These are phyloP conservation scores for Eucera pruinosa DNA, from an alignment of 2,888 invertebrate species.

Conservation along the genomic window DNA sequence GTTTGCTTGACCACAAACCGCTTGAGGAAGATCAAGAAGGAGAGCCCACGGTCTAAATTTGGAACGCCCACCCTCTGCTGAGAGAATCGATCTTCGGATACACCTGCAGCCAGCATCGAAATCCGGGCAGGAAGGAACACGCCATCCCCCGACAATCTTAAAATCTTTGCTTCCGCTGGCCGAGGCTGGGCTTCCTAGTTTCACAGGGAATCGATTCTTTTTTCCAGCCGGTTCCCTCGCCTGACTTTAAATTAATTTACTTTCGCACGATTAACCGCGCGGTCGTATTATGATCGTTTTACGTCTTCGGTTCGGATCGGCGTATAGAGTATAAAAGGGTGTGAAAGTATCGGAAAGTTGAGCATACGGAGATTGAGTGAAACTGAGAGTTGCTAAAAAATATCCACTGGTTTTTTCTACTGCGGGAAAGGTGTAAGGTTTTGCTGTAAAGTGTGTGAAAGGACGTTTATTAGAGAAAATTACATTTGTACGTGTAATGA, in stretches of 20 bases:
- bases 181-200: slow-evolving; percentile 22
- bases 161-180: slow-evolving; percentile 77
- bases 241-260: slow-evolving; percentile 37
- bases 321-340: background rate
- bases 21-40: slow-evolving; percentile 72
- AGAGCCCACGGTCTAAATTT: slow-evolving; percentile 76
- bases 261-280: slow-evolving; percentile 38
- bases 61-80: slow-evolving; percentile 77
- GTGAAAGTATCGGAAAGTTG: background rate
- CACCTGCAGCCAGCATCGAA: slow-evolving; percentile 80
- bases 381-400: background rate
- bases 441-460: background rate
- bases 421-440: background rate
- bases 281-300: background rate
- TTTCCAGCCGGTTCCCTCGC: background rate
- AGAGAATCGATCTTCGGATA: slow-evolving; percentile 69
- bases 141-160: slow-evolving; percentile 71
- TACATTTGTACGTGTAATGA: background rate
- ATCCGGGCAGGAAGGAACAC: slow-evolving; percentile 75
- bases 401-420: background rate
- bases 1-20: slow-evolving; percentile 79
- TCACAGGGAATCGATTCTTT: slow-evolving; percentile 47
- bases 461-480: background rate
- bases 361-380: slow-evolving; percentile 3
- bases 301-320: background rate